Percentiles rank a stretch among this genome's conserved stretches.
Conservation (phyloP, 2,888 invertebrate species). For the Tricholauxania praeusta region DNA sequence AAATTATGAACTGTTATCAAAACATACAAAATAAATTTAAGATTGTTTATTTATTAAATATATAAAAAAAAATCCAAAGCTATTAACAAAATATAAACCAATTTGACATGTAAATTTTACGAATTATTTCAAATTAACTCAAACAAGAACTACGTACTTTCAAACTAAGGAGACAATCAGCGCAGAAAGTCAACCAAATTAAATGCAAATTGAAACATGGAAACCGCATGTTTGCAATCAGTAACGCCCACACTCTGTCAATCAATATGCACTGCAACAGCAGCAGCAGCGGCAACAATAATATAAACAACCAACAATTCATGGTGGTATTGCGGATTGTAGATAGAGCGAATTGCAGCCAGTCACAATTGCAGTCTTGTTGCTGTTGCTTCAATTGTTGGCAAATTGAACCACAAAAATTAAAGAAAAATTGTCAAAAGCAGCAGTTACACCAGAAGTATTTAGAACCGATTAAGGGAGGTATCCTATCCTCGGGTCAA, state of each 20-base stretch:
- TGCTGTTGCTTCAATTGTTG: slow-evolving; percentile 26
- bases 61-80: too few relatives aligned
- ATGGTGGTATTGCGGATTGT: slow-evolving; percentile 37
- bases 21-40: too few relatives aligned
- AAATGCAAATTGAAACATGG: slow-evolving; percentile 54
- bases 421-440: slow-evolving; percentile 22
- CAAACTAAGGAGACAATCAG: slow-evolving; percentile 1
- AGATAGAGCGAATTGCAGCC: slow-evolving; percentile 42
- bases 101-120: slow-evolving; percentile 27
- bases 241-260: slow-evolving; percentile 55
- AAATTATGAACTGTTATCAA: too few relatives aligned
- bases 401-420: slow-evolving; percentile 32
- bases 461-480: too few relatives aligned
- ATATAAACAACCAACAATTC: slow-evolving; percentile 41
- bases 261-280: slow-evolving; percentile 32
- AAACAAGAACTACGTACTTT: not conserved
- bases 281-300: slow-evolving; percentile 34
- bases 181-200: slow-evolving; percentile 51
- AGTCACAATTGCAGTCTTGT: slow-evolving; percentile 36
- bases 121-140: slow-evolving; percentile 31
- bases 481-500: too few relatives aligned
- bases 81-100: not conserved
- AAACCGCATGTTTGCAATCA: slow-evolving; percentile 61
- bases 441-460: slow-evolving; percentile 20
- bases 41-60: too few relatives aligned